phyloP scores from a whole-genome alignment of 2,888 invertebrate species.

The Rosalia funebris region DNA sequence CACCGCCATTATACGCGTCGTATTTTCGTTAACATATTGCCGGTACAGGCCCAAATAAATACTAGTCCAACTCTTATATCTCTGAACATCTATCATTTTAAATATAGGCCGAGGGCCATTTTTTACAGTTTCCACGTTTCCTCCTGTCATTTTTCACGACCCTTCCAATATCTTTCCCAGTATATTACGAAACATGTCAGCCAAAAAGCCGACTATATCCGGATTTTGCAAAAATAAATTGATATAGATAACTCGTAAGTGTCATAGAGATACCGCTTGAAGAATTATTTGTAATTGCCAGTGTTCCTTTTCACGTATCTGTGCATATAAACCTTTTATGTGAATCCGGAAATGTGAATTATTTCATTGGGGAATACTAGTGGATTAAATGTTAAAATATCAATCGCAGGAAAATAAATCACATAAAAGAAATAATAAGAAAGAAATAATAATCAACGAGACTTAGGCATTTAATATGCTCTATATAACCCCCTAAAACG shows the following conservation, averaged over 20 bases:
- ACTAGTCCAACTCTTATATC: slow-evolving; percentile 15
- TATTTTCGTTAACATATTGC: slow-evolving; percentile 15
- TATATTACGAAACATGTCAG: slow-evolving; percentile 15
- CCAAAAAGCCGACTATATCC: slow-evolving; percentile 14
- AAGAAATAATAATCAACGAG: too few relatives aligned
- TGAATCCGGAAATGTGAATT: too few relatives aligned
- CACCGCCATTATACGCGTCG: background rate
- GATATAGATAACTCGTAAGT: slow-evolving; percentile 10
- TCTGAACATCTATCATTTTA: slow-evolving; percentile 16
- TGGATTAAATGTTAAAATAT: too few relatives aligned
- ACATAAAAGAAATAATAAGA: too few relatives aligned
- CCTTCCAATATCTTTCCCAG: slow-evolving; percentile 20
- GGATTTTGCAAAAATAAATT: slow-evolving; percentile 25
- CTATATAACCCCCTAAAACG: too few relatives aligned
- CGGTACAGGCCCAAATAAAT: slow-evolving; percentile 12
- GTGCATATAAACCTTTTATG: too few relatives aligned
- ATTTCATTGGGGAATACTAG: too few relatives aligned
- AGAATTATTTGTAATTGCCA: slow-evolving; percentile 16
- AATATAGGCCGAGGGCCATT: slow-evolving; percentile 7
- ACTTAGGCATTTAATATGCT: too few relatives aligned
- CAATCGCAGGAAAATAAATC: too few relatives aligned
- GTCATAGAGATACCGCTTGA: background rate
- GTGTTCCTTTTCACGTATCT: too few relatives aligned
- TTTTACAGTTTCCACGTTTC: slow-evolving; percentile 18
- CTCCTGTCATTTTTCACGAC: slow-evolving; percentile 23